Evolutionary conservation across 2,888 invertebrate genomes (phyloP).

Genomic region (Sisyra terminalis): DNA sequence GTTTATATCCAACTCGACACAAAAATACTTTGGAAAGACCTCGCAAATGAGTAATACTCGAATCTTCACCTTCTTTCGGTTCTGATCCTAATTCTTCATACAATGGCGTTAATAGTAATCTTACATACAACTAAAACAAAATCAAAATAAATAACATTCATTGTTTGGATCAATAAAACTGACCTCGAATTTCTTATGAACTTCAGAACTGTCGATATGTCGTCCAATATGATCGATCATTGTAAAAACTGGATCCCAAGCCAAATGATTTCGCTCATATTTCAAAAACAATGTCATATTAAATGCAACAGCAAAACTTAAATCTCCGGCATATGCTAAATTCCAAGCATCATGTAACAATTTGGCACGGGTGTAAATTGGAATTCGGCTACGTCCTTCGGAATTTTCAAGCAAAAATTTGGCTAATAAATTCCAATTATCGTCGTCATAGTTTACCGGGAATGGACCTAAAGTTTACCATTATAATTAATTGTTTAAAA

Average conservation of each 20-base stretch:
- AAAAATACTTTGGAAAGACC: conserved; percentile 52
- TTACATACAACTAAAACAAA: conserved; percentile 44
- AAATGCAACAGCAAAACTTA: conserved; percentile 57
- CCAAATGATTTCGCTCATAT: conserved; percentile 54
- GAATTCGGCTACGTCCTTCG: conserved; percentile 36
- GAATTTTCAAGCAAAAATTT: conserved; percentile 38
- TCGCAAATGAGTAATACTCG: conserved; percentile 49
- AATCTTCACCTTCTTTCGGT: conserved; percentile 38
- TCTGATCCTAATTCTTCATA: conserved; percentile 47
- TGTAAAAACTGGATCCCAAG: conserved; percentile 72
- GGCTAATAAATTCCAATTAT: conserved; percentile 61
- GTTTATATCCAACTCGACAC: conserved; percentile 57
- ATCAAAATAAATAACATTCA: conserved; percentile 8
- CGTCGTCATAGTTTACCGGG: conserved; percentile 64
- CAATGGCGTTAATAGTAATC: conserved; percentile 48
- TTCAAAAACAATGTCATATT: conserved; percentile 65
- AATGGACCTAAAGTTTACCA: conserved; percentile 42
- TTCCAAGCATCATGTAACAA: conserved; percentile 65
- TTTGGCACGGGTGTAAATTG: conserved; percentile 57
- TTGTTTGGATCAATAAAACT: conserved; percentile 12
- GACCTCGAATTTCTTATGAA: conserved; percentile 58
- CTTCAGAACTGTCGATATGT: conserved; percentile 47
- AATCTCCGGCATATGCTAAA: conserved; percentile 58
- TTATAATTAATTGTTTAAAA: conserved; percentile 4
- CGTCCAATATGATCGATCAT: conserved; percentile 67